A percentile compares a stretch with the other conserved stretches of the same genome.
Conservation (phyloP, 2,888 invertebrate species). For the Hyposoter didymator region DNA sequence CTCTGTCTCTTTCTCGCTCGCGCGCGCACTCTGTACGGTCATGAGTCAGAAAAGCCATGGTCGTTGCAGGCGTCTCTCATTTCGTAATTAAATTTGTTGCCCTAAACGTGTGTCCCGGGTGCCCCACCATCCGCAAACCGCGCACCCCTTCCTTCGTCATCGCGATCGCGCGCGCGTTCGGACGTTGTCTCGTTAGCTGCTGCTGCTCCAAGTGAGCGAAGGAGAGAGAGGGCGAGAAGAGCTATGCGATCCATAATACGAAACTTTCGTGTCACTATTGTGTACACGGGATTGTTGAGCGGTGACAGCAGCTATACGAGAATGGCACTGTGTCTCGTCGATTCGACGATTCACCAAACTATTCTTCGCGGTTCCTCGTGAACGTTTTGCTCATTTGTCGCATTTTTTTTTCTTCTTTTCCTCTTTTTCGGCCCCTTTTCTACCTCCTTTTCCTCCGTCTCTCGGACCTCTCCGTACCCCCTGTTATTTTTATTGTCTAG, state of each 20-base stretch:
- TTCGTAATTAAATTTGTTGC: constrained; percentile 76
- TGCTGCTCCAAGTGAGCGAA: constrained; percentile 3
- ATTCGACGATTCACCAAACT: constrained; percentile 57
- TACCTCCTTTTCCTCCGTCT: not conserved
- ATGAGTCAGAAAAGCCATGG: constrained; percentile 80
- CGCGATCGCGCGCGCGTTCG: constrained; percentile 36
- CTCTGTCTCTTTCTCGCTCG: constrained; percentile 29
- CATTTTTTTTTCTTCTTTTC: constrained; percentile 18
- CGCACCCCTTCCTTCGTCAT: constrained; percentile 51
- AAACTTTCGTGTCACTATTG: constrained; percentile 63
- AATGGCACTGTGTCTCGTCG: constrained; percentile 52
- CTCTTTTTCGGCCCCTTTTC: not conserved
- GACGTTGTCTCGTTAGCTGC: constrained; percentile 23
- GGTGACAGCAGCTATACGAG: constrained; percentile 43
- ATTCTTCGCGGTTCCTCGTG: constrained; percentile 37
- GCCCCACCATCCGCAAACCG: constrained; percentile 3
- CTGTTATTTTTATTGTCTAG: constrained; percentile 10
- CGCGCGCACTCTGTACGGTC: constrained; percentile 67
- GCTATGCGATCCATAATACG: constrained; percentile 65
- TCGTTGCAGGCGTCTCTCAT: constrained; percentile 73
- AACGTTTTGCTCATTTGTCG: constrained; percentile 7
- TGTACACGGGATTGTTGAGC: constrained; percentile 59
- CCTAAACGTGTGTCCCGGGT: constrained; percentile 38
- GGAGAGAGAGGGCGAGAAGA: constrained; percentile 18
- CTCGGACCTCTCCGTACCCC: not conserved